These are phyloP conservation scores for Drosophila yooni DNA, from an alignment of 2,888 invertebrate genomes.

Conservation along the genomic window DNA sequence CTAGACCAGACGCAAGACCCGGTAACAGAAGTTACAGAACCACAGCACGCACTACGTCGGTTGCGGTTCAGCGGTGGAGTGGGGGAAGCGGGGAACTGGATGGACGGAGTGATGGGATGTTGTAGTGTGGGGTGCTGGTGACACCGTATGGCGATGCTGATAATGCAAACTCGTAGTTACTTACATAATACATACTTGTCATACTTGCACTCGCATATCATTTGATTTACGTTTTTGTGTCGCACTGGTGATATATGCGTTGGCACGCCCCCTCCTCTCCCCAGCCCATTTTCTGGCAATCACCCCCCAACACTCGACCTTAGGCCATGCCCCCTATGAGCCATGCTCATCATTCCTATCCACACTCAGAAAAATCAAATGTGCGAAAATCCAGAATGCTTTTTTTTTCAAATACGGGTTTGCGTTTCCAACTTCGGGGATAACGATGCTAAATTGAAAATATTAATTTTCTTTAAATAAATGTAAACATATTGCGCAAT, in stretches of 20 bases:
- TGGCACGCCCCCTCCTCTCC: conserved; percentile 41
- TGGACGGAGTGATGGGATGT: neutral
- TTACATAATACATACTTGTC: conserved; percentile 77
- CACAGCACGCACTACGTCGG: conserved; percentile 35
- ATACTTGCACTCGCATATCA: conserved; percentile 78
- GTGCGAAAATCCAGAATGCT: neutral
- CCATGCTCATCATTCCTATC: conserved; percentile 32
- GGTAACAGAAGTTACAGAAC: conserved; percentile 15
- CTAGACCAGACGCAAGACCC: conserved; percentile 10
- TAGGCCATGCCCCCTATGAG: conserved; percentile 7
- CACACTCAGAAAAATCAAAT: neutral
- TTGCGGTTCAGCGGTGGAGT: neutral
- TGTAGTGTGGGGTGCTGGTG: conserved; percentile 2
- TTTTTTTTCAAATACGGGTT: neutral
- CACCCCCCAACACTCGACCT: neutral
- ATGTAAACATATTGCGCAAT: neutral
- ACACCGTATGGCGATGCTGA: conserved; percentile 68
- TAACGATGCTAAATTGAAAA: neutral
- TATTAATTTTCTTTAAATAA: neutral
- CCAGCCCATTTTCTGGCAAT: neutral
- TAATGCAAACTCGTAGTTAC: conserved; percentile 69
- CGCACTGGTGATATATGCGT: conserved; percentile 75
- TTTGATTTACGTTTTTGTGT: conserved; percentile 75
- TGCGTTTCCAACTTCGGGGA: neutral
- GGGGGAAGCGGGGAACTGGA: neutral